Evolutionary conservation across 2,113 vertebrate genomes (phyloP).

Genomic region (Microtus pennsylvanicus): DNA sequence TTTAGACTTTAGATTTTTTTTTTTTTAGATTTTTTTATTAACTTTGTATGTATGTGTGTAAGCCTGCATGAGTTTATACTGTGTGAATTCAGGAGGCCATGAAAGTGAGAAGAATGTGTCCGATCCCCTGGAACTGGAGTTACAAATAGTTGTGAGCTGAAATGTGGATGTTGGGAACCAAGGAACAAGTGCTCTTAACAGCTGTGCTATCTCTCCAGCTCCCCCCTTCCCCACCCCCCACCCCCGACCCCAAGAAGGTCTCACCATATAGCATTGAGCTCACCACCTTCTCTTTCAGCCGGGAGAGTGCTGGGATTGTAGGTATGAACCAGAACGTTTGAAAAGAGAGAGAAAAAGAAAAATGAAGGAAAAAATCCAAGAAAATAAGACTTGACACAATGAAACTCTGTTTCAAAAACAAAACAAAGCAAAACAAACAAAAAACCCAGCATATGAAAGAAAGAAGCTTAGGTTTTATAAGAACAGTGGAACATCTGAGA

Average conservation of each 20-base stretch:
- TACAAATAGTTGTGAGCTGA: too few species aligned
- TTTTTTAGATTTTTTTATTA: neutral
- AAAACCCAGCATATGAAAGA: neutral
- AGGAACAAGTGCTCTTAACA: too few species aligned
- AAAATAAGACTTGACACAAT: neutral
- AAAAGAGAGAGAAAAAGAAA: neutral
- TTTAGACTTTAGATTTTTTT: neutral
- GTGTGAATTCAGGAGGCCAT: neutral
- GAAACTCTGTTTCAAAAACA: neutral
- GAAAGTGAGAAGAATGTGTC: neutral
- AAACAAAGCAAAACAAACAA: neutral
- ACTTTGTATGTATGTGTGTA: neutral
- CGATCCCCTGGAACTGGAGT: neutral
- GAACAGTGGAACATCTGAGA: neutral
- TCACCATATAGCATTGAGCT: neutral
- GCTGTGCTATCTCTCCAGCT: too few species aligned
- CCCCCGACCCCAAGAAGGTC: neutral
- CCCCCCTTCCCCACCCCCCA: too few species aligned
- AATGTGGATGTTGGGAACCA: too few species aligned
- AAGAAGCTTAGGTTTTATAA: neutral
- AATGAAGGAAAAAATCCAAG: neutral
- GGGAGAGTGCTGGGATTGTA: neutral
- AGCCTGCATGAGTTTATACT: neutral
- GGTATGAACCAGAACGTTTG: neutral
- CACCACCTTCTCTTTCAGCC: neutral